Base-by-base conservation (phyloP, 92 coral and sea anemone species). In the Scolanthus callimorphus region DNA sequence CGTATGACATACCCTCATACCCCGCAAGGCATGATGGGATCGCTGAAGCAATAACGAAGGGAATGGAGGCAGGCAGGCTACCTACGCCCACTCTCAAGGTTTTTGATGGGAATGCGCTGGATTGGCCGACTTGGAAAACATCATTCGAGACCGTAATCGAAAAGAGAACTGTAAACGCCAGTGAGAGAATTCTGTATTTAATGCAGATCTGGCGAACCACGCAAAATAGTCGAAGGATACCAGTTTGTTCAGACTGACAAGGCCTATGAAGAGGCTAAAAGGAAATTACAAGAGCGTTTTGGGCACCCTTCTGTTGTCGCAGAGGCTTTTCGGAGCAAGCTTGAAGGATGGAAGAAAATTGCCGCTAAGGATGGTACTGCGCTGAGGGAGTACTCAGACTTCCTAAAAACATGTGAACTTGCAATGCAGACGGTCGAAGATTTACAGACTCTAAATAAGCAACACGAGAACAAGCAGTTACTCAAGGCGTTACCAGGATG, bases 391-490 rank as follows among this genome's bases (percentile, higher is more conserved):
- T 64, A 17, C 9, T 58, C 65, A 1, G 80, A 73, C 57, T 63
- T 63, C 59, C 45, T 75, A 62, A 76, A 59, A 31, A 54, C 65
- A 0, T 76, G 77, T 23, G 71, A 60, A 12, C 21, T 60, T 25
- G 77, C 77, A 12, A 76, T 59, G 70, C 54, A 62, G 38, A 22
- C 70, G 4, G 30, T 68, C 37, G 69, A 76, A 51, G 82, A 76
- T 4, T 56, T 60, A 9, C 64, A 52, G 58, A 75, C 71, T 24
- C 47, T 71, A 11, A 62, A 71, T 20, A 62, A 62, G 30, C 54
- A 62, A 31, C 71, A 62, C 24, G 78, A 62, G 17, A 71, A 51
- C 45, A 62, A 62, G 70, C 39, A 71, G 44, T 39, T 71, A 10
- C 2, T 70, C 2, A 70, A 41, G 41, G 70, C 38, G 17, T 54